phyloP scores from a whole-genome alignment of 2,113 vertebrate genomes.

The Prochilodus magdalenae region DNA sequence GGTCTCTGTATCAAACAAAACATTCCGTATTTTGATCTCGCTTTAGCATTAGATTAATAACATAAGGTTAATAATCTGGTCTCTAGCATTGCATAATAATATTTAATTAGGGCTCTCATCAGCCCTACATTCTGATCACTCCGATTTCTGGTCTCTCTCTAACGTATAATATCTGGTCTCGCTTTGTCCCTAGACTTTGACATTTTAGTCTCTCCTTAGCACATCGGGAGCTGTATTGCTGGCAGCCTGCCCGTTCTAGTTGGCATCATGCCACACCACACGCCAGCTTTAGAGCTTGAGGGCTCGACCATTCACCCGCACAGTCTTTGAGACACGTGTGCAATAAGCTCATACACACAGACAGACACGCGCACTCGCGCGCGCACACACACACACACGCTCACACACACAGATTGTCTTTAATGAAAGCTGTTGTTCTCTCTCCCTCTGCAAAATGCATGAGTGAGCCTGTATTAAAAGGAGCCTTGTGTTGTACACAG shows the following conservation, averaged over 20 bases:
- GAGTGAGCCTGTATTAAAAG: slow-evolving; percentile 65
- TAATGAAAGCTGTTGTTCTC: slow-evolving; percentile 53
- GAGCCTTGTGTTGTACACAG: slow-evolving; percentile 45
- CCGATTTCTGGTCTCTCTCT: background rate
- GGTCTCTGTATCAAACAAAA: background rate
- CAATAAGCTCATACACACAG: slow-evolving; percentile 20
- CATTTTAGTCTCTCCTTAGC: slow-evolving; percentile 33
- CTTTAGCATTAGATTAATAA: background rate
- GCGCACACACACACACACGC: slow-evolving; percentile 43
- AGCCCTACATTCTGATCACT: background rate
- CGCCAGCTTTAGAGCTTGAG: slow-evolving; percentile 40
- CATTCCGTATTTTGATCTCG: background rate
- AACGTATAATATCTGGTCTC: slow-evolving; percentile 4
- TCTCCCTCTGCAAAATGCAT: slow-evolving; percentile 51
- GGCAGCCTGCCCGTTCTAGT: slow-evolving; percentile 46
- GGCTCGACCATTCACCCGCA: slow-evolving; percentile 47
- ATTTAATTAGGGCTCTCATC: slow-evolving; percentile 1
- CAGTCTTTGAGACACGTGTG: slow-evolving; percentile 43
- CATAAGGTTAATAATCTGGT: background rate
- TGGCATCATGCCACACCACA: slow-evolving; percentile 40
- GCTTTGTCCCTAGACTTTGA: slow-evolving; percentile 8
- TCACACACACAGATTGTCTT: slow-evolving; percentile 45
- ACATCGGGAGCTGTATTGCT: slow-evolving; percentile 9
- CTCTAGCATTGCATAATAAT: background rate
- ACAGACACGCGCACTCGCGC: slow-evolving; percentile 41